These are phyloP conservation scores for Rhynchophorus ferrugineus DNA, from an alignment of 1,140 invertebrate species.

Conservation along the genomic window DNA sequence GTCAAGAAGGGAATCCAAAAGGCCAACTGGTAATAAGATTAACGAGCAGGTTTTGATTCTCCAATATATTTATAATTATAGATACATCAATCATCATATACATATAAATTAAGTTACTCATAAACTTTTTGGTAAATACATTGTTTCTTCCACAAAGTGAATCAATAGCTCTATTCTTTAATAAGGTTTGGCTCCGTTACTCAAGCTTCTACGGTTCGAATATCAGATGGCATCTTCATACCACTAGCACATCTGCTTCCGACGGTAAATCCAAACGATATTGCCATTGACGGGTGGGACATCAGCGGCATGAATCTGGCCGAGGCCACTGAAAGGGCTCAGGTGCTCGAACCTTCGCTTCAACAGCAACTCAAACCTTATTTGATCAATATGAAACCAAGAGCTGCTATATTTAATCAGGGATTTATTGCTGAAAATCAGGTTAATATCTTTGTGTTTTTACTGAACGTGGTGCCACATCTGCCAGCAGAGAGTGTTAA, in stretches of 20 bases:
- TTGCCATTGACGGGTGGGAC: constrained; percentile 93
- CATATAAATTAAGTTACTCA: too few relatives aligned
- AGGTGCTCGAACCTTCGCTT: constrained; percentile 63
- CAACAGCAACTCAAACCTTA: constrained; percentile 66
- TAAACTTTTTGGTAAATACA: constrained; percentile 6
- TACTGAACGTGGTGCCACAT: not conserved
- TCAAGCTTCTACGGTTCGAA: constrained; percentile 76
- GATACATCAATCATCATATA: too few relatives aligned
- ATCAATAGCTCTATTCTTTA: constrained; percentile 25
- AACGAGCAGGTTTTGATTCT: too few relatives aligned
- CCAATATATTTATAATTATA: too few relatives aligned
- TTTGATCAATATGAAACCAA: constrained; percentile 68
- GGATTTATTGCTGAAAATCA: constrained; percentile 97
- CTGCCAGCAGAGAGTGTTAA: too few relatives aligned
- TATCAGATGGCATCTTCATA: constrained; percentile 72
- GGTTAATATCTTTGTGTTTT: constrained; percentile 41
- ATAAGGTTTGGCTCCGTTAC: constrained; percentile 75
- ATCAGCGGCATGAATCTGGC: constrained; percentile 80
- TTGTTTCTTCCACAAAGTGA: not conserved
- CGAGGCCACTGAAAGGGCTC: constrained; percentile 76
- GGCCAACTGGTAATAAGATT: constrained; percentile 62
- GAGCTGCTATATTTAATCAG: constrained; percentile 78
- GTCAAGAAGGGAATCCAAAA: constrained; percentile 68
- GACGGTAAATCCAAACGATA: constrained; percentile 83
- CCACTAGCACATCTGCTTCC: constrained; percentile 79